Percentiles rank a stretch among this genome's conserved stretches.
Evolutionary conservation across 2,797 vertebrate species (phyloP).

Genomic region (Myotis findleyi): DNA sequence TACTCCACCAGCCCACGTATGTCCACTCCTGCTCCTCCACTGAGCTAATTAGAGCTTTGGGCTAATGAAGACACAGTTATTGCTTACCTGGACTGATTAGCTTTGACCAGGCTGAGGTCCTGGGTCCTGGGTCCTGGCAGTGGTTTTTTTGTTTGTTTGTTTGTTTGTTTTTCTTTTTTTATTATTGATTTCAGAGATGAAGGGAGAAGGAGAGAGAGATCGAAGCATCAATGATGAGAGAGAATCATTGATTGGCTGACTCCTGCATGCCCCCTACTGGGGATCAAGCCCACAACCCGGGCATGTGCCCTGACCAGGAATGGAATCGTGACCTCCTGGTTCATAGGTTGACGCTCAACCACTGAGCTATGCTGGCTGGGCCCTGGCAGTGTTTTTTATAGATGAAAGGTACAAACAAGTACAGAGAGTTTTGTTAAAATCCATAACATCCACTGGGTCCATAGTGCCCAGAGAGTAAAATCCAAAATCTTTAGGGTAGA

Average conservation of each 20-base stretch:
- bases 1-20: not conserved
- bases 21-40: not conserved
- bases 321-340: no score
- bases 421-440: not conserved
- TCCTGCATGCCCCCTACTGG: no score
- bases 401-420: not conserved
- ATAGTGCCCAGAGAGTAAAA: not conserved
- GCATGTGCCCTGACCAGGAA: no score
- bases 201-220: no score
- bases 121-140: not conserved
- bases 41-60: accelerated
- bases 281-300: no score
- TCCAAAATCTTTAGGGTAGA: not conserved
- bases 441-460: not conserved
- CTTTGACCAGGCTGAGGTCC: not conserved
- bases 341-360: no score
- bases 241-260: no score
- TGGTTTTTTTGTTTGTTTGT: not conserved
- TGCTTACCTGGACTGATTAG: not conserved
- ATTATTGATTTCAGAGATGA: no score
- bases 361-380: no score
- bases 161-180: no score
- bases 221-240: no score
- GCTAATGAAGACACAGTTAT: not conserved
- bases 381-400: not conserved